phyloP scores from a whole-genome alignment of 2,113 vertebrate species.

The Onychostruthus taczanowskii region DNA sequence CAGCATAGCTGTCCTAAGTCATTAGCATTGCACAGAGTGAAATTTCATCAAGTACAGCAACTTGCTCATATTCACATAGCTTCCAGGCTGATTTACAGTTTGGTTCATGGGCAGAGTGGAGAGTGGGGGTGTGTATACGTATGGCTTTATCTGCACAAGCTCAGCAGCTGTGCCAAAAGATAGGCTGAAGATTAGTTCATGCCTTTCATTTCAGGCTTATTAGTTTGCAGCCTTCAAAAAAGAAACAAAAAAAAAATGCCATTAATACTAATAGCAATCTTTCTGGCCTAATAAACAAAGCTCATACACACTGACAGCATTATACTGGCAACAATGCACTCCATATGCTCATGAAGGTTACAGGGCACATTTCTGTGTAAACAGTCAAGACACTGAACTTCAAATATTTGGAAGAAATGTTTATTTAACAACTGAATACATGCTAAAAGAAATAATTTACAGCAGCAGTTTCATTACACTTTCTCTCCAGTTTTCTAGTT shows the following conservation, averaged over 20 bases:
- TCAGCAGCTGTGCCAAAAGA: not conserved
- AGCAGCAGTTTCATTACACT: conserved; percentile 87
- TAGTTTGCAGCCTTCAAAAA: not conserved
- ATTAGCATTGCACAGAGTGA: not conserved
- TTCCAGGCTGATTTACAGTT: not conserved
- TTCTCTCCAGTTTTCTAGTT: conserved; percentile 80
- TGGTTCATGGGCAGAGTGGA: not conserved
- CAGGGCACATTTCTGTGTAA: conserved; percentile 23
- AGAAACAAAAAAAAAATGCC: not conserved
- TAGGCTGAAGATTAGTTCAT: not conserved
- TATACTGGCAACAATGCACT: conserved; percentile 3
- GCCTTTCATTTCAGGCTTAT: not conserved
- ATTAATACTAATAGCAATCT: not conserved
- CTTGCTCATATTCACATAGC: not conserved
- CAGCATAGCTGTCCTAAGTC: not conserved
- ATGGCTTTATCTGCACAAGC: not conserved
- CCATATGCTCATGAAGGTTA: conserved; percentile 29
- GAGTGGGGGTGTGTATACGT: too few species aligned
- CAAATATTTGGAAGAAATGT: conserved; percentile 90
- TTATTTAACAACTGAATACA: conserved; percentile 98
- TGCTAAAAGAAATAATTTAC: conserved; percentile 92
- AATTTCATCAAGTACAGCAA: not conserved
- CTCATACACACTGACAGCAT: not conserved
- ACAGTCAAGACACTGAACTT: conserved; percentile 73
- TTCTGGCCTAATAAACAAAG: not conserved